Base-by-base conservation (phyloP, 2,888 invertebrate species). In the Norana najaformis region DNA sequence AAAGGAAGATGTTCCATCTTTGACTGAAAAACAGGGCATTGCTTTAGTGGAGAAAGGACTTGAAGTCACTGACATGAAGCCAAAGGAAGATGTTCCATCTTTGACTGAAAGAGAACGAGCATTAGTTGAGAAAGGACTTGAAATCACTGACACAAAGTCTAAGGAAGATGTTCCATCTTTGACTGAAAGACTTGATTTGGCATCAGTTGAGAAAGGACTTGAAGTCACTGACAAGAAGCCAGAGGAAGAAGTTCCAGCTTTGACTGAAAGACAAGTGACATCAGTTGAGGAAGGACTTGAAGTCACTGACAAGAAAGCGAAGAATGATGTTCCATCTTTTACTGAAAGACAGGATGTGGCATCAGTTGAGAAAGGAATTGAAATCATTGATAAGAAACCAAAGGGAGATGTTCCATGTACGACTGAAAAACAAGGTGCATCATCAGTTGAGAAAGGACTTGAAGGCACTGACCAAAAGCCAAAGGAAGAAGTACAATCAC, bases 221-320 rank as follows among this genome's bases (percentile, higher is more conserved):
- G 69, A 69, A 69, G n/a, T 30, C 8, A n/a, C 30, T 69, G 69
- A 69, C 69, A 69, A n/a, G n/a, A 69, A 69, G 30, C 69, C 69
- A n/a, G 1, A n/a, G 69, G 69, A 69, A 1, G 69, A 69, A n/a
- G 69, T 69, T 69, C 30, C 69, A 69, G 3, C n/a, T 69, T n/a
- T 69, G 13, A n/a, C 69, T 69, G 69, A 69, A 69, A 69, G 69
- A 69, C n/a, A 5, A n/a, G 69, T n/a, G 5, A 0, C n/a, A 69
- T 69, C 69, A 69, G n/a, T 69, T 30, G n/a, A n/a, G 69, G n/a
- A 69, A 69, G 69, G n/a, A 69, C n/a, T 69, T 69, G 69, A 69
- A 69, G n/a, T 69, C 69, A 69, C 30, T 69, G 69, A 69, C n/a
- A 69, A 13, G n/a, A 69, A 69, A n/a, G 30, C 69, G 5, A n/a